These are phyloP conservation scores for Argopecten irradians DNA, from an alignment of 1,140 invertebrate species.

Conservation along the genomic window DNA sequence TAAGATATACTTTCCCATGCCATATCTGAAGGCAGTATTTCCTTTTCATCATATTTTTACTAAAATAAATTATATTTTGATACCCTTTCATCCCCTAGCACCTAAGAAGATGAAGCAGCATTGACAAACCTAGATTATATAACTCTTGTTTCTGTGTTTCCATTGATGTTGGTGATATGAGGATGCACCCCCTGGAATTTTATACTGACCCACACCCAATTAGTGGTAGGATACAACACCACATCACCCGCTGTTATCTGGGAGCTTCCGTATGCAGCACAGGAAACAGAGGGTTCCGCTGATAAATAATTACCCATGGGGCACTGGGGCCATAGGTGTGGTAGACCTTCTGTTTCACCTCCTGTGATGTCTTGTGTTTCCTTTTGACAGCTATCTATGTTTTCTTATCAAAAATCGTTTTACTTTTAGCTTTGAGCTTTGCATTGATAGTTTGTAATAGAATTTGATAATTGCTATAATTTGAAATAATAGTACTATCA, in stretches of 20 bases:
- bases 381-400: neutral
- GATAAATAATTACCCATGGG: neutral
- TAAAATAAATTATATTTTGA: neutral
- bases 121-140: neutral
- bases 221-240: neutral
- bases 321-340: slow-evolving; percentile 1
- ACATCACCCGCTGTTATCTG: neutral
- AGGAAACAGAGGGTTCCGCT: neutral
- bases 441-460: neutral
- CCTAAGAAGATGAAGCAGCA: neutral
- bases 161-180: neutral
- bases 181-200: neutral
- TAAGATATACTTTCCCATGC: neutral
- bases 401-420: neutral
- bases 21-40: neutral
- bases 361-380: neutral
- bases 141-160: neutral
- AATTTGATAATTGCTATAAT: no score
- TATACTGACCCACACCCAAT: slow-evolving; percentile 7
- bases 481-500: no score
- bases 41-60: neutral
- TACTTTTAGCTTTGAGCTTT: neutral
- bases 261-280: neutral
- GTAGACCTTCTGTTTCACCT: neutral
- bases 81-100: neutral